Base-by-base conservation (phyloP, 2,888 invertebrate species). In the Spisula solida region DNA sequence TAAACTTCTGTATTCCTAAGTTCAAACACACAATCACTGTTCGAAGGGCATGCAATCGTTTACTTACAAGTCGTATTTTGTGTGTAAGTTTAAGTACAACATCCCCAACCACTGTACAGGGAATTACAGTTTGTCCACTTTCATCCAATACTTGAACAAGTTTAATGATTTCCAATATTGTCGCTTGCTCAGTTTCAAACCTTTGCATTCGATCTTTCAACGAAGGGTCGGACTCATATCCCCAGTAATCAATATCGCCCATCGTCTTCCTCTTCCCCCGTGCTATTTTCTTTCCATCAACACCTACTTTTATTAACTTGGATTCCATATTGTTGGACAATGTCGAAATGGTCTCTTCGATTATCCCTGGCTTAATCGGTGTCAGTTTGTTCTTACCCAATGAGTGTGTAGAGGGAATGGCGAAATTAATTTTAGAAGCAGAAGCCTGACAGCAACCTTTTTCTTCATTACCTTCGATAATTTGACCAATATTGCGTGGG, bases 181-280 rank as follows among this genome's bases (percentile, higher is more conserved):
- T 29, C 8, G 4, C 55, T 12, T 29, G 16, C 56, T 86, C 86
- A 48, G n/a, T 55, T n/a, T 48, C 48, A 55, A 29, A 51, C 41
- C 86, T 20, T 18, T 51, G 29, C 16, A n/a, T 41, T 14, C 55
- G 6, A 12, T 70, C 47, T 60, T 31, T 20, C 20, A 87, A 55
- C 14, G 86, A 20, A 18, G 86, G 81, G 20, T 34, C 81, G 20
- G 55, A 31, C 81, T 81, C 86, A 81, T 56, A 86, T 1, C 81
- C 81, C 70, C 86, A 86, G 48, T 81, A 86, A 60, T 86, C 81
- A n/a, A 86, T 81, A 60, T 86, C 86, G 0, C 86, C 81, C 70
- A 81, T 75, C 20, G n/a, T 0, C 31, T 81, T 60, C 1, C 86
- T 81, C 66, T 81, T 86, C 2, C 81, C 86, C 48, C 81, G 6